Percentiles rank a stretch among this genome's conserved stretches.
These are phyloP conservation scores for Stichopus chloronotus DNA, from an alignment of 35 echinoderm and acorn worm species.

Conservation along the genomic window DNA sequence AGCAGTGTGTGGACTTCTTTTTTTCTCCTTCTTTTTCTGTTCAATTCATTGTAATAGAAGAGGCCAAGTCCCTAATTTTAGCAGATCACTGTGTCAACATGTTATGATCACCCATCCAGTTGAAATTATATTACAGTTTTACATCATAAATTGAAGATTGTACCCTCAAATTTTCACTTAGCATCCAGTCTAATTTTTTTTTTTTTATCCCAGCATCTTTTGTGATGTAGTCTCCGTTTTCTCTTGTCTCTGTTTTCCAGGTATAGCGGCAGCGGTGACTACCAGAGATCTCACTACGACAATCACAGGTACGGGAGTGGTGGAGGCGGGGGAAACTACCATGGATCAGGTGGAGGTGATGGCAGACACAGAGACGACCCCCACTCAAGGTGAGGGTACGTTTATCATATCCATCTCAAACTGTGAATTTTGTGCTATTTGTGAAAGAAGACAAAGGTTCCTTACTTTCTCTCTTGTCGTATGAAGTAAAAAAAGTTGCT, in stretches of 20 bases:
- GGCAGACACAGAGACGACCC: conserved; percentile 47
- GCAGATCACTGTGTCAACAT: no score
- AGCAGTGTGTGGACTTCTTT: no score
- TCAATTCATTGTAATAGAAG: no score
- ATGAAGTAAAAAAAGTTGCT: no score
- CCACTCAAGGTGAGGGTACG: conserved; percentile 61
- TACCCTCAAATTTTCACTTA: neutral
- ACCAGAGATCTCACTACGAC: conserved; percentile 54
- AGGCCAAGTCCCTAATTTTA: no score
- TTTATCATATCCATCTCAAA: conserved; percentile 30
- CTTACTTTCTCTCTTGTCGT: no score
- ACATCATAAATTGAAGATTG: no score
- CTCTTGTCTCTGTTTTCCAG: neutral
- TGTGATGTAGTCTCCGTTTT: neutral
- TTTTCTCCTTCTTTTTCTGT: no score
- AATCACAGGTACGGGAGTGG: conserved; percentile 56
- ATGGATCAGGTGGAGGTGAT: conserved; percentile 21
- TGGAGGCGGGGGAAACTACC: conserved; percentile 11
- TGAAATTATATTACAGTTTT: no score
- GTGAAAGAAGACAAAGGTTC: no score
- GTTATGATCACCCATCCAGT: no score
- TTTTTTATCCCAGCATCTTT: neutral
- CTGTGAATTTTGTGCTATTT: no score
- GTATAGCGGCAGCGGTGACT: conserved; percentile 49
- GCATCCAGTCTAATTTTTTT: neutral